Base-by-base conservation (phyloP, 2,113 vertebrate species). In the Brienomyrus brachyistius region DNA sequence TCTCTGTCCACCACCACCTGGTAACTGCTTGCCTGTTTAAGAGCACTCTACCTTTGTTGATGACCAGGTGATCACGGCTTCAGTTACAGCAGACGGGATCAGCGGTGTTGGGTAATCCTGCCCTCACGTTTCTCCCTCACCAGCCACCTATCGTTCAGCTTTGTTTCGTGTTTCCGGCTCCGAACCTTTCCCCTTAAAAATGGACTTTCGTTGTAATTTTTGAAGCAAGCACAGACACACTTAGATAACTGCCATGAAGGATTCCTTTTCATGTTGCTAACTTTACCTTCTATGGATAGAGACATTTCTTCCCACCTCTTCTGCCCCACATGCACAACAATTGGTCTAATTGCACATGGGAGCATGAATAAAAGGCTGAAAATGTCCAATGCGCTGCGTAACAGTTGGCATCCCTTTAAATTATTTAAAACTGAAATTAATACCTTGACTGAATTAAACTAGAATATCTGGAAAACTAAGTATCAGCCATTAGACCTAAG, bases 361-460 rank as follows among this genome's bases (percentile, higher is more conserved):
- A 35, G 19, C 31, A 40, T 19, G 11, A 80, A 43, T 80, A 80
- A 80, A 80, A 80, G 74, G 35, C 35, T 85, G 4, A 86, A 86
- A 86, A 86, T 51, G 27, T 52, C 23, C n/a, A 35, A 86, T 50
- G 50, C 35, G 27, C 47, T 17, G n/a, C 5, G 50, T 52, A 86
- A 66, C 87, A 43, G 54, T 54, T 62, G 27, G 87, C 15, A 77
- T 62, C 50, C 48, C n/a, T 47, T 90, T 91, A 23, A 92, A 92
- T 92, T 90, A 90, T 90, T 93, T 27, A 92, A 70, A 45, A 70
- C 80, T 66, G 91, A 83, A 91, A 91, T 82, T 4, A 83, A 90
- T 82, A 86, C 87, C 50, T 70, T 74, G 56, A 90, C 59, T 70
- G 56, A 89, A 74, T 74, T 52, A 23, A 88, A 74, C 31, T 83